Percentiles rank a stretch among this genome's conserved stretches.
Conservation (phyloP, 1,140 invertebrate genomes). For the Drosophila asahinai region DNA sequence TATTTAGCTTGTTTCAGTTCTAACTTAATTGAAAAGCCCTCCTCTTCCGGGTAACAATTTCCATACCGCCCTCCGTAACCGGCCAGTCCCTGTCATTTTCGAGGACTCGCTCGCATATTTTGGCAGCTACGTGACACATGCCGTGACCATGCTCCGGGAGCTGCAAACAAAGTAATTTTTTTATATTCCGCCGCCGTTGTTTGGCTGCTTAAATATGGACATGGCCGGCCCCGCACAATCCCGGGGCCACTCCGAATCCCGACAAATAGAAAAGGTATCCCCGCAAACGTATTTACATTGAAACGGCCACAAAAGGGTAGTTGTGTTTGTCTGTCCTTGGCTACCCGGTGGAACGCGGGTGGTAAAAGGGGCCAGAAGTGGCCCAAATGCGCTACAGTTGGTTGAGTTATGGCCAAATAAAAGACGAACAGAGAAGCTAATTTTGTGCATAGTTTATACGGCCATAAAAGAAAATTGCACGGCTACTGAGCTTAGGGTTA, state of each 20-base stretch:
- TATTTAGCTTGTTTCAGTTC: slow-evolving; percentile 42
- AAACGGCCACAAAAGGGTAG: slow-evolving; percentile 60
- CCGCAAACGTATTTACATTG: slow-evolving; percentile 56
- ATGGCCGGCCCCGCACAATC: slow-evolving; percentile 13
- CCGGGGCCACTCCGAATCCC: slow-evolving; percentile 38
- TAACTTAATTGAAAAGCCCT: slow-evolving; percentile 74
- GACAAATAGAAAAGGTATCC: slow-evolving; percentile 64
- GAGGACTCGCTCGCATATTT: slow-evolving; percentile 68
- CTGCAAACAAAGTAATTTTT: slow-evolving; percentile 75
- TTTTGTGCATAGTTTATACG: slow-evolving; percentile 60
- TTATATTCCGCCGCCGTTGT: slow-evolving; percentile 36
- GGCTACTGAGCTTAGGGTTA: slow-evolving; percentile 47
- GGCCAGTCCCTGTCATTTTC: slow-evolving; percentile 60
- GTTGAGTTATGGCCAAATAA: slow-evolving; percentile 58
- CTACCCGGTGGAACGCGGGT: neutral
- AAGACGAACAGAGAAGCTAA: slow-evolving; percentile 49
- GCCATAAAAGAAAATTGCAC: slow-evolving; percentile 55
- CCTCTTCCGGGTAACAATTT: slow-evolving; percentile 36
- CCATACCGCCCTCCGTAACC: neutral
- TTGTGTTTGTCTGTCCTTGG: slow-evolving; percentile 34
- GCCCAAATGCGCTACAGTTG: slow-evolving; percentile 56
- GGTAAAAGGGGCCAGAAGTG: neutral
- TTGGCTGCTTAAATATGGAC: slow-evolving; percentile 72
- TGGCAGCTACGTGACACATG: slow-evolving; percentile 73
- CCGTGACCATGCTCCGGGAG: slow-evolving; percentile 47